Conservation (phyloP, 2,113 vertebrate genomes). For the Anser brachyrhynchus region DNA sequence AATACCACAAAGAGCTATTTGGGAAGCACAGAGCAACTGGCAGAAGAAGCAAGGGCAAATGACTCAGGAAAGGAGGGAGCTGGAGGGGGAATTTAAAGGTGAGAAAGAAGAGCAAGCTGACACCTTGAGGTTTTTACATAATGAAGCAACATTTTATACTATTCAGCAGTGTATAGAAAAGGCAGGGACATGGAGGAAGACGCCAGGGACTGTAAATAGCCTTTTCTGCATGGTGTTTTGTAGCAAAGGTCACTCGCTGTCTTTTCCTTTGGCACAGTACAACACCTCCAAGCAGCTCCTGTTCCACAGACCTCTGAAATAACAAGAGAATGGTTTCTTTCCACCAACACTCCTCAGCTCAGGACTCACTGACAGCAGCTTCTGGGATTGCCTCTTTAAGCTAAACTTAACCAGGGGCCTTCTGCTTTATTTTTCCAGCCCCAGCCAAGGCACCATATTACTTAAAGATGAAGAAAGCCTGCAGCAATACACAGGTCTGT, state of each 20-base stretch:
- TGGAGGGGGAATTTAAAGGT: background rate
- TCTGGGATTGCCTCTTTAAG: background rate
- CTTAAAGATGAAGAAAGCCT: background rate
- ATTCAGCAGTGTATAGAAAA: background rate
- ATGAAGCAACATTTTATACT: background rate
- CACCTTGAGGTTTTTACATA: fast-evolving
- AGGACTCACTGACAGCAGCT: background rate
- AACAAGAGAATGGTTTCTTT: background rate
- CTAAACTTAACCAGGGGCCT: background rate
- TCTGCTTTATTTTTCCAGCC: background rate
- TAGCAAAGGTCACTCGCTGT: background rate
- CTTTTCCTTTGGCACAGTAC: background rate
- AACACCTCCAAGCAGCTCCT: background rate
- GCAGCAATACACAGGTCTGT: background rate
- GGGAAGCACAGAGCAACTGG: background rate
- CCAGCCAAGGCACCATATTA: background rate
- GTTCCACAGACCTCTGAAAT: background rate
- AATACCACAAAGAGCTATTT: background rate
- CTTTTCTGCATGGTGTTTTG: background rate
- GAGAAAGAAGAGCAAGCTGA: background rate
- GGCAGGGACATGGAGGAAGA: background rate
- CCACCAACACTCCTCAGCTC: fast-evolving
- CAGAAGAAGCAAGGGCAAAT: background rate
- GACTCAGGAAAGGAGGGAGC: background rate
- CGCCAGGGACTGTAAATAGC: background rate